phyloP scores from a whole-genome alignment of 2,797 vertebrate species.

The Oreochromis grahami region DNA sequence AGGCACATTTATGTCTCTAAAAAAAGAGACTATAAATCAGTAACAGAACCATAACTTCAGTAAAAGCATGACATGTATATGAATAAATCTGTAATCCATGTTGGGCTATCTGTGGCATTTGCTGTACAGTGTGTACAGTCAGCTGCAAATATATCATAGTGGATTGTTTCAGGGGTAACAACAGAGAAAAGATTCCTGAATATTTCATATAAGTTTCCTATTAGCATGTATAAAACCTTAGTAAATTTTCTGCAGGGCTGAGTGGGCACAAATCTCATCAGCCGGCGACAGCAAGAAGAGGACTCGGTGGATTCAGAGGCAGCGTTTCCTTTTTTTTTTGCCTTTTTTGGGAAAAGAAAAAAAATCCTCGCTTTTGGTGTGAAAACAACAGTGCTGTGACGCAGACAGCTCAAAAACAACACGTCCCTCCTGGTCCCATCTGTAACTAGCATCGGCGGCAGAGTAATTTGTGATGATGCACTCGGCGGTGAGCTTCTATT shows the following conservation, averaged over 20 bases:
- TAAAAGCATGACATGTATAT: not conserved
- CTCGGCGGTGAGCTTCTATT: conserved; percentile 14
- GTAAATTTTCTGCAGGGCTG: conserved; percentile 15
- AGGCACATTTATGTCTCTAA: not conserved
- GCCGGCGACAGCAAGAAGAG: not conserved
- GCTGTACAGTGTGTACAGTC: not conserved
- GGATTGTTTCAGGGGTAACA: not conserved
- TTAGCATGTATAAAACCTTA: conserved; percentile 17
- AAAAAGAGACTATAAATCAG: not conserved
- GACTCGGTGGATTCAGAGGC: conserved; percentile 5
- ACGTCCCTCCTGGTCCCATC: conserved; percentile 11
- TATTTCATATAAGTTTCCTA: not conserved
- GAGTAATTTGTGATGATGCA: conserved; percentile 41
- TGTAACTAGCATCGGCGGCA: not conserved
- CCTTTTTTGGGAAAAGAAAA: not conserved
- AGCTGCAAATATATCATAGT: not conserved
- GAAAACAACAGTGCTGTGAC: conserved; percentile 19
- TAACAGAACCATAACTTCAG: not conserved
- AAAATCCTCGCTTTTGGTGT: not conserved
- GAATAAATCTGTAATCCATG: not conserved
- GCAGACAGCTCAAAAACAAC: not conserved
- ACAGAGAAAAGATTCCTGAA: not conserved
- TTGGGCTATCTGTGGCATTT: not conserved
- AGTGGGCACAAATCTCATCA: conserved; percentile 43
- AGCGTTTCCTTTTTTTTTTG: not conserved